These are phyloP conservation scores for Loxodonta africana DNA, from an alignment of 2,113 vertebrate species.

Conservation along the genomic window DNA sequence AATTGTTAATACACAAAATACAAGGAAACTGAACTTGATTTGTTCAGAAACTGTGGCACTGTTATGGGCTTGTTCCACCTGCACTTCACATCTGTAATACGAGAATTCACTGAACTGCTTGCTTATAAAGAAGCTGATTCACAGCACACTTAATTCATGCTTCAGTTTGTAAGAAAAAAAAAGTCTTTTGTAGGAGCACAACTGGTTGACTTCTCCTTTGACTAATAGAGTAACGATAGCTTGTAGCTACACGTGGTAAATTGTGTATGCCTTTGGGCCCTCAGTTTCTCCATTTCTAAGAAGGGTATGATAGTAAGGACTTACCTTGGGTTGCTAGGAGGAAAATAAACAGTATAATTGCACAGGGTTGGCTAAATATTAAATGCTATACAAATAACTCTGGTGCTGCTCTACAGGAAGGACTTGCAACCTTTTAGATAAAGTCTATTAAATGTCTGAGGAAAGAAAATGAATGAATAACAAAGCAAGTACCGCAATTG, in stretches of 20 bases:
- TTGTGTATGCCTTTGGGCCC: neutral
- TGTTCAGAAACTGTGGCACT: neutral
- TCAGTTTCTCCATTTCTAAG: slow-evolving; percentile 36
- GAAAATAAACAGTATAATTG: slow-evolving; percentile 64
- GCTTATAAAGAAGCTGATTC: neutral
- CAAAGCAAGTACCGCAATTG: slow-evolving; percentile 64
- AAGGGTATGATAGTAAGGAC: neutral
- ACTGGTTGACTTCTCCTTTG: neutral
- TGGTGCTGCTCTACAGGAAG: slow-evolving; percentile 77
- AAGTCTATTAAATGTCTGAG: slow-evolving; percentile 67
- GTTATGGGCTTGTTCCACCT: neutral
- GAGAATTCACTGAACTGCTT: neutral
- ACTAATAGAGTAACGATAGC: neutral
- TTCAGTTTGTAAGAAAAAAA: neutral
- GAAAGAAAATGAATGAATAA: slow-evolving; percentile 46
- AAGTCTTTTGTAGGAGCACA: neutral
- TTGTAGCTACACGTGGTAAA: neutral
- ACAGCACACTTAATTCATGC: neutral
- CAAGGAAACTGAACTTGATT: neutral
- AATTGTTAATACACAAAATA: neutral
- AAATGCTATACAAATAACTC: slow-evolving; percentile 82
- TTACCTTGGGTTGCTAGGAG: slow-evolving; percentile 34
- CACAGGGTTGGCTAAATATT: slow-evolving; percentile 82
- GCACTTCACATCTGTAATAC: neutral
- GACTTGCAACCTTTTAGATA: slow-evolving; percentile 74